Percentiles rank a stretch among this genome's conserved stretches.
These are phyloP conservation scores for Pseudococcus longispinus DNA, from an alignment of 2,888 invertebrate genomes.

Conservation along the genomic window DNA sequence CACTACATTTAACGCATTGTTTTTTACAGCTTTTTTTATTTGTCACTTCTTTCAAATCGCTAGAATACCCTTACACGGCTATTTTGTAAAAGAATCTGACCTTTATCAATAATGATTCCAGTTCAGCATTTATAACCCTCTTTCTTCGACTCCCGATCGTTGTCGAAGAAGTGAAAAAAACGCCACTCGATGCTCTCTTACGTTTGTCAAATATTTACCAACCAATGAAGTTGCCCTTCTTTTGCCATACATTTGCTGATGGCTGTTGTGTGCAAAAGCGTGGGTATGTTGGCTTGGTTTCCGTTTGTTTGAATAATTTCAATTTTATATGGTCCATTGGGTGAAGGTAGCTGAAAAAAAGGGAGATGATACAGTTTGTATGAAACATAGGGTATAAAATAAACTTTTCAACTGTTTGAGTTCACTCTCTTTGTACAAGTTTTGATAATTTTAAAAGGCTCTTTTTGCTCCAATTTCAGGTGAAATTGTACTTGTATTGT, in stretches of 20 bases:
- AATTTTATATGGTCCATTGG: constrained; percentile 26
- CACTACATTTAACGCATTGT: constrained; percentile 45
- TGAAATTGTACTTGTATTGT: too few relatives aligned
- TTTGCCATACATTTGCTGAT: neutral
- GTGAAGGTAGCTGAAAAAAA: neutral
- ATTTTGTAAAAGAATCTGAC: constrained; percentile 44
- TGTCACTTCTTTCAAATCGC: constrained; percentile 45
- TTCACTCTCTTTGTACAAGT: neutral
- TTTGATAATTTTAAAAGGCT: neutral
- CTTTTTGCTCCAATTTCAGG: too few relatives aligned
- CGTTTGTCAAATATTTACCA: neutral
- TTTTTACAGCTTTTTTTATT: constrained; percentile 44
- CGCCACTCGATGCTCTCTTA: constrained; percentile 10
- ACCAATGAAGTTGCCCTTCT: neutral
- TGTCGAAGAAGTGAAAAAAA: neutral
- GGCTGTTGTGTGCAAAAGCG: neutral
- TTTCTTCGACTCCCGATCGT: constrained; percentile 15
- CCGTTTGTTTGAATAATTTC: constrained; percentile 26
- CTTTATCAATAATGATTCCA: constrained; percentile 43
- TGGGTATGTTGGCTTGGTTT: constrained; percentile 14
- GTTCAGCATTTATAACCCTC: constrained; percentile 33
- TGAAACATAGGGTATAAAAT: neutral
- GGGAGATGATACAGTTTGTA: neutral
- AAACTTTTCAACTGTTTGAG: neutral
- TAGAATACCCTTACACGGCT: constrained; percentile 37